phyloP scores from a whole-genome alignment of 2,113 vertebrate species.

The Phaethornis superciliosus region DNA sequence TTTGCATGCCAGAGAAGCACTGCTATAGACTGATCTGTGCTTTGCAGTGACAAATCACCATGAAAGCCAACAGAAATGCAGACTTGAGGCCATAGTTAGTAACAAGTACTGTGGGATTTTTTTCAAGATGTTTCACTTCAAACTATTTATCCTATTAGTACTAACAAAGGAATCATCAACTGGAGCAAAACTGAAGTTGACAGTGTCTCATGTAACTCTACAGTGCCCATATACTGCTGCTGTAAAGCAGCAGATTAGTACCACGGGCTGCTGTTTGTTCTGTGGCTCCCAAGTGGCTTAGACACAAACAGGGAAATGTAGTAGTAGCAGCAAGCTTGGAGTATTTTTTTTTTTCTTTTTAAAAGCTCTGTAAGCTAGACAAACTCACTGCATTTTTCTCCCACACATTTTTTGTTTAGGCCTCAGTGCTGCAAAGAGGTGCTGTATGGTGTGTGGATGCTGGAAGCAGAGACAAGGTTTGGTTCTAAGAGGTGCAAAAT shows the following conservation, averaged over 20 bases:
- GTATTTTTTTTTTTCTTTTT: not conserved
- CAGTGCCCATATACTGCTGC: constrained; percentile 2
- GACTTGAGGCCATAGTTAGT: constrained; percentile 15
- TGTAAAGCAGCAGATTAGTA: constrained; percentile 55
- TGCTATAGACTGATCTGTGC: not conserved
- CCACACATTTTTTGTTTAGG: not conserved
- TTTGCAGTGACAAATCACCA: constrained; percentile 46
- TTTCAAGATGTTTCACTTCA: constrained; percentile 61
- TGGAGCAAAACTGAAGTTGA: constrained; percentile 56
- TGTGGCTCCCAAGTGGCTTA: not conserved
- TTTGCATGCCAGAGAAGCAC: constrained; percentile 24
- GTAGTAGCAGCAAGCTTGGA: not conserved
- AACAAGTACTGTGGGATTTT: constrained; percentile 55
- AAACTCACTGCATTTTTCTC: not conserved
- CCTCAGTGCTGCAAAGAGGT: not conserved
- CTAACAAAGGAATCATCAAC: constrained; percentile 43
- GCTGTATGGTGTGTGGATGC: not conserved
- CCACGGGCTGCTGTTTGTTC: constrained; percentile 37
- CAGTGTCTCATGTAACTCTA: constrained; percentile 43
- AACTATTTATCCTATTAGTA: constrained; percentile 49
- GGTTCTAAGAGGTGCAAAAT: not conserved
- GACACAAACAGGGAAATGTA: not conserved
- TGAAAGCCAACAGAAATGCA: constrained; percentile 50
- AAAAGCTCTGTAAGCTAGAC: not conserved
- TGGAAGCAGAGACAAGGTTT: not conserved